Conservation (phyloP, 2,113 vertebrate genomes). For the Zosterops lateralis region DNA sequence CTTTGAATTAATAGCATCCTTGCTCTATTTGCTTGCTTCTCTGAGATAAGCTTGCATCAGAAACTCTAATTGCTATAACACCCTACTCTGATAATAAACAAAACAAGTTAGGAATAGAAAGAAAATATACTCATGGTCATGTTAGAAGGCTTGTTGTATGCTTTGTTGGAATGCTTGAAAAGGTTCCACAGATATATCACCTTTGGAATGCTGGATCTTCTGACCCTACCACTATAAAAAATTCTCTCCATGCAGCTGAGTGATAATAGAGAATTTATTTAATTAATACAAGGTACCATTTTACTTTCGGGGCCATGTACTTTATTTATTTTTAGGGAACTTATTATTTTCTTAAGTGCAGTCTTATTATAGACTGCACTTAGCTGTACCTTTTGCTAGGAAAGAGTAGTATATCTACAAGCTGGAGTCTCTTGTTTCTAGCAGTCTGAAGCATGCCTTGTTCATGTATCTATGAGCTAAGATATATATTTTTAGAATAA, state of each 20-base stretch:
- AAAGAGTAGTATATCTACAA: background rate
- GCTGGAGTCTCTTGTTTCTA: background rate
- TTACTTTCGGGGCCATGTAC: background rate
- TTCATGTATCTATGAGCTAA: background rate
- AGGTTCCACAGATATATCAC: conserved; percentile 67
- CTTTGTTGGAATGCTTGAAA: conserved; percentile 59
- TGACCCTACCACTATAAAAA: conserved; percentile 39
- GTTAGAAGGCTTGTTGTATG: conserved; percentile 61
- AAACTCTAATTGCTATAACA: conserved; percentile 75
- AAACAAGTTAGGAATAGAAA: conserved; percentile 63
- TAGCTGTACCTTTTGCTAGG: background rate
- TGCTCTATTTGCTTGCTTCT: conserved; percentile 76
- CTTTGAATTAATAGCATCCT: conserved; percentile 54
- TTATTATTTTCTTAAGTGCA: background rate
- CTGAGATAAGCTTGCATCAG: conserved; percentile 68
- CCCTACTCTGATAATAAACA: conserved; percentile 81
- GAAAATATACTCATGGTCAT: conserved; percentile 76
- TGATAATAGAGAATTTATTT: conserved; percentile 62
- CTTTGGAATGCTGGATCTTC: conserved; percentile 69
- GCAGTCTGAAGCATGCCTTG: background rate
- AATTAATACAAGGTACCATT: background rate
- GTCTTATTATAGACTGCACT: background rate
- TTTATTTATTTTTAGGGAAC: background rate
- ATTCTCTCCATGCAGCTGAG: background rate
- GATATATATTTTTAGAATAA: background rate